Conservation (phyloP, 2,888 invertebrate genomes). For the Exocentrus adspersus region DNA sequence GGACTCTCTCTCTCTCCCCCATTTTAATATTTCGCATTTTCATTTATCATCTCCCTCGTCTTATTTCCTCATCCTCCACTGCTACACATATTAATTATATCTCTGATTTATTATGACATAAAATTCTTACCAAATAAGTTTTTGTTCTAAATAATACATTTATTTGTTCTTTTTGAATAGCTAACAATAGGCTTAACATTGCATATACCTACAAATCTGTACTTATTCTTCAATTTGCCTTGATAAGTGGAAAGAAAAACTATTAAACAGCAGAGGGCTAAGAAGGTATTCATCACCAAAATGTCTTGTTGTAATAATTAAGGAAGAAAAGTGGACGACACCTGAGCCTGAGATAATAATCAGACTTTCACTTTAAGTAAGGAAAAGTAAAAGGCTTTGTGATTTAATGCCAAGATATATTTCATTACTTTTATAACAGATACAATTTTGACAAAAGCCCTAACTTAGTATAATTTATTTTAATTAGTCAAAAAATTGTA, state of each 20-base stretch:
- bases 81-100: slow-evolving; percentile 19
- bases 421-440: neutral
- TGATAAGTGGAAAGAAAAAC: neutral
- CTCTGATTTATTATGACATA: slow-evolving; percentile 7
- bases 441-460: neutral
- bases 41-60: slow-evolving; percentile 11
- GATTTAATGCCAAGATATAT: neutral
- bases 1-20: slow-evolving; percentile 7
- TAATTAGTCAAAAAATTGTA: too few relatives aligned
- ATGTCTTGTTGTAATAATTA: neutral
- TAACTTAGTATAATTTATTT: neutral
- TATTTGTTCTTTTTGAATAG: too few relatives aligned
- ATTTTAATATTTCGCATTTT: slow-evolving; percentile 18
- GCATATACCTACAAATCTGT: too few relatives aligned
- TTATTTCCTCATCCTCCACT: neutral
- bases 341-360: slow-evolving; percentile 1
- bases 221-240: too few relatives aligned
- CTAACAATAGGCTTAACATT: too few relatives aligned
- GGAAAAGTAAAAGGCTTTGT: neutral
- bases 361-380: neutral
- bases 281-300: neutral
- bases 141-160: neutral
- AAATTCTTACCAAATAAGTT: slow-evolving; percentile 5
- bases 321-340: neutral
- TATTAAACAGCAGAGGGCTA: too few relatives aligned